Percentiles rank a stretch among this genome's conserved stretches.
Evolutionary conservation across 2,797 vertebrate genomes (phyloP).

Genomic region (Hippopotamyrus pictus): DNA sequence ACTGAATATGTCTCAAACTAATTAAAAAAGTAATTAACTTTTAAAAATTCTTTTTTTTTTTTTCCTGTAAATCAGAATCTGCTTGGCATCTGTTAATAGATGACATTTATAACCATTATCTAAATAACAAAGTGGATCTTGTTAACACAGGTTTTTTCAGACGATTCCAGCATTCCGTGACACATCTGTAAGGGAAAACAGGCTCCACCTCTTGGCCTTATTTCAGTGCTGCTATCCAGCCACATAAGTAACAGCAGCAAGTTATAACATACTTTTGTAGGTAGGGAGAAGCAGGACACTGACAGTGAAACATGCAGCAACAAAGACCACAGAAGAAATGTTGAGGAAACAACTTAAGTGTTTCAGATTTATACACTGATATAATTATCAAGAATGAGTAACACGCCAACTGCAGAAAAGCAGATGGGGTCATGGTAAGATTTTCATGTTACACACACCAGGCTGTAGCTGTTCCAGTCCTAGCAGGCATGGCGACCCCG

Average conservation of each 20-base stretch:
- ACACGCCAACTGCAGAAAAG: not conserved
- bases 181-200: not conserved
- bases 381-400: not conserved
- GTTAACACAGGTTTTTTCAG: not conserved
- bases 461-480: not conserved
- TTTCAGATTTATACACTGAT: not conserved
- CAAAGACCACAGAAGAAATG: not conserved
- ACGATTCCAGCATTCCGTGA: not conserved
- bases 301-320: not conserved
- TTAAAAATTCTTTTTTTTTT: not conserved
- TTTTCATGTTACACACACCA: not conserved
- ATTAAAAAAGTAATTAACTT: not conserved
- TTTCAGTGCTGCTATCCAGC: not conserved
- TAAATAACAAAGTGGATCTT: not conserved
- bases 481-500: not conserved
- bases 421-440: not conserved
- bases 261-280: not conserved
- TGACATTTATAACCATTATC: not conserved
- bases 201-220: not conserved
- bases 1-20: not conserved
- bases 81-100: not conserved
- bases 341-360: not conserved
- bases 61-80: not conserved
- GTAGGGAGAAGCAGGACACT: not conserved
- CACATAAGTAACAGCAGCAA: not conserved